Evolutionary conservation across 2,888 invertebrate species (phyloP).

Genomic region (Aphidius colemani): DNA sequence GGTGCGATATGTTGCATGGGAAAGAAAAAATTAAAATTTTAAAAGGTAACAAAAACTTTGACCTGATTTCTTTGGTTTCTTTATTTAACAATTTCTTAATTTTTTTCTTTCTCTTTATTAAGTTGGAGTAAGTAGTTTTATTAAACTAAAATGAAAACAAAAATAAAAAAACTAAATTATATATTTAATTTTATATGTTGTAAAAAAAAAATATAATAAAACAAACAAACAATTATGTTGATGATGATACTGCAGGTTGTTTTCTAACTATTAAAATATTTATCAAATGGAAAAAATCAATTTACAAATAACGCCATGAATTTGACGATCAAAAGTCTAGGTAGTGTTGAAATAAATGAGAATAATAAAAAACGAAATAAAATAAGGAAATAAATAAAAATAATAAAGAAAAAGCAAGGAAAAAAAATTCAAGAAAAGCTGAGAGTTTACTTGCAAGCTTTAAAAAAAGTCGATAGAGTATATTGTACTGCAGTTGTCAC

Average conservation of each 20-base stretch:
- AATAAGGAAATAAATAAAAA: background rate
- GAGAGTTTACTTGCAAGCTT: constrained; percentile 1
- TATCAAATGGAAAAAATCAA: constrained; percentile 10
- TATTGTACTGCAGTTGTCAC: background rate
- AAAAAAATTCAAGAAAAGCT: background rate
- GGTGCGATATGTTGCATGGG: background rate
- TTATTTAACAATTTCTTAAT: background rate
- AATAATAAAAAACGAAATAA: constrained; percentile 9
- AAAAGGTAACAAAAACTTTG: constrained; percentile 6
- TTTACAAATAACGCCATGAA: background rate
- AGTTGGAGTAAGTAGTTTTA: background rate
- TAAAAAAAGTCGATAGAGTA: constrained; percentile 12
- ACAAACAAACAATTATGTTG: background rate
- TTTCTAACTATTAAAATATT: constrained; percentile 3
- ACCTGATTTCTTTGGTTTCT: constrained; percentile 1
- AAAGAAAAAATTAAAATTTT: constrained; percentile 1
- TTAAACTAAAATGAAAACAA: background rate
- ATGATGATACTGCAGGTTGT: too few species aligned
- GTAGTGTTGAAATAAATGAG: constrained; percentile 6
- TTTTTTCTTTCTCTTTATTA: background rate
- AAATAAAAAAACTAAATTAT: background rate
- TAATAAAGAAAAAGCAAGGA: background rate
- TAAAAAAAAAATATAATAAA: background rate
- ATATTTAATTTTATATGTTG: too few species aligned
- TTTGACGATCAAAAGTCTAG: background rate